Percentiles rank a stretch among this genome's conserved stretches.
phyloP scores from a whole-genome alignment of 2,113 vertebrate genomes.

The Phaethon lepturus region DNA sequence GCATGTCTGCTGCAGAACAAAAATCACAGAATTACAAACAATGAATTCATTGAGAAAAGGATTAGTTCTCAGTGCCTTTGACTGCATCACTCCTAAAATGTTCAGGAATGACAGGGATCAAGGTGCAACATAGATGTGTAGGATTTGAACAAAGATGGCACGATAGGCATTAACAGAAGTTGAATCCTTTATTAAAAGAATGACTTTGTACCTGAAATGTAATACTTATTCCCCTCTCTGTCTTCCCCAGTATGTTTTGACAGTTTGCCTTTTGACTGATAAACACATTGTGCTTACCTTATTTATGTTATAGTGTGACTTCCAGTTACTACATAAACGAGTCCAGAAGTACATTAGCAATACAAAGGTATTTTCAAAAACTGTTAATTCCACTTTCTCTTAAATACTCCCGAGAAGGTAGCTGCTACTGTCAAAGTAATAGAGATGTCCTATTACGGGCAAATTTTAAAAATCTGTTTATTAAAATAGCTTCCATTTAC shows the following conservation, averaged over 20 bases:
- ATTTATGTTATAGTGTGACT: background rate
- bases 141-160: background rate
- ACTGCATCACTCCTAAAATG: background rate
- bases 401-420: slow-evolving; percentile 21
- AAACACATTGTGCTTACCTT: background rate
- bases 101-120: background rate
- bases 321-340: background rate
- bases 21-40: background rate
- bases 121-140: background rate
- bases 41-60: background rate
- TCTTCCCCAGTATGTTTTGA: background rate
- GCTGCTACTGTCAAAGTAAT: background rate
- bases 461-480: background rate
- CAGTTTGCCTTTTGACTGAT: background rate
- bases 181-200: background rate
- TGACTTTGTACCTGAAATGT: background rate
- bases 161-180: background rate
- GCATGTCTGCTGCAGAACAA: background rate
- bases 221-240: background rate
- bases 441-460: background rate
- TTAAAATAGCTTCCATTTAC: slow-evolving; percentile 46
- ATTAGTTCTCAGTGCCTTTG: background rate
- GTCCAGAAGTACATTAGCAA: background rate
- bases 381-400: background rate
- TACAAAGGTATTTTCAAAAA: slow-evolving; percentile 17